These are phyloP conservation scores for Anseranas semipalmata DNA, from an alignment of 2,113 vertebrate species.

Conservation along the genomic window DNA sequence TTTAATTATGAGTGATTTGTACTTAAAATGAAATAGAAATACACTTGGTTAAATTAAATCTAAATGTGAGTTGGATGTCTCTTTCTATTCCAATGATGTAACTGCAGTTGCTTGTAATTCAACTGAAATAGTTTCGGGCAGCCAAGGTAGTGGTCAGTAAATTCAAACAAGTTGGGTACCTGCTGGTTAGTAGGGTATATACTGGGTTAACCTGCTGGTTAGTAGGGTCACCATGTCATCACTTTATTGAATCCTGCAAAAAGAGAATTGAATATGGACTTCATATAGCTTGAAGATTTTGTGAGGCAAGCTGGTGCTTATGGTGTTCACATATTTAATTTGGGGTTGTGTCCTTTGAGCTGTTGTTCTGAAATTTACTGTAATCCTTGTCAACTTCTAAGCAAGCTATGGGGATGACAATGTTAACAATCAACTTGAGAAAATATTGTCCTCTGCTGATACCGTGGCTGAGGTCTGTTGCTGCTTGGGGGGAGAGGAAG, in stretches of 20 bases:
- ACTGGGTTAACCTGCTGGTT: background rate
- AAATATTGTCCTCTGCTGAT: background rate
- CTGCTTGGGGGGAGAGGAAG: background rate
- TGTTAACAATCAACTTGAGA: background rate
- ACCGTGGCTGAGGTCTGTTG: background rate
- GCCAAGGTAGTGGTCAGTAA: background rate
- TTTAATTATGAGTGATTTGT: background rate
- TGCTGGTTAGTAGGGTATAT: background rate
- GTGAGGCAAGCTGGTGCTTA: background rate
- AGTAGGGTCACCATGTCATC: background rate
- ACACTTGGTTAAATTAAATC: background rate
- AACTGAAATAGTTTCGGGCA: background rate
- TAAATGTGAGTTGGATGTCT: background rate
- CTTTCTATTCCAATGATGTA: background rate
- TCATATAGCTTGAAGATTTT: background rate
- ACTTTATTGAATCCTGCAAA: background rate
- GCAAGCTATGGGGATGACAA: background rate
- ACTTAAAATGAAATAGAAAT: background rate
- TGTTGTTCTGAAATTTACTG: background rate
- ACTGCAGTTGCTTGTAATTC: background rate
- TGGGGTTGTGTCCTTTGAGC: background rate
- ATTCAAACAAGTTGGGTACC: background rate
- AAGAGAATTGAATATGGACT: background rate
- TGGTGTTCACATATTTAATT: background rate
- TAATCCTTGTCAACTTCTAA: background rate